Conservation (phyloP, 2,888 invertebrate species). For the Phengaris arion region DNA sequence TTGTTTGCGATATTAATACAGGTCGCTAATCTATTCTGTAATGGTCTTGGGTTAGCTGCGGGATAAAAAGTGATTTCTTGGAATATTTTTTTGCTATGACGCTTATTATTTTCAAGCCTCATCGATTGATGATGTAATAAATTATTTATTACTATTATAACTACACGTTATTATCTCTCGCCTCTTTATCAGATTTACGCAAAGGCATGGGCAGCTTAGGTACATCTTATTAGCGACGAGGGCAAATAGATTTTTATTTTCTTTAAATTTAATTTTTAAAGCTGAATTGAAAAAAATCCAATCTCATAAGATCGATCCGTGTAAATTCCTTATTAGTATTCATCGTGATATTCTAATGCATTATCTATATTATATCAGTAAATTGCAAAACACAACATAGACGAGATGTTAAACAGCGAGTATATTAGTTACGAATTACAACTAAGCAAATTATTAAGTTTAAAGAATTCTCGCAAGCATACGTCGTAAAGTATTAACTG, state of each 20-base stretch:
- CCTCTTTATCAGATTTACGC: neutral
- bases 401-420: neutral
- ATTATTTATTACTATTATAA: too few species aligned
- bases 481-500: conserved; percentile 14
- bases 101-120: neutral
- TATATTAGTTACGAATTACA: conserved; percentile 5
- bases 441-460: conserved; percentile 12
- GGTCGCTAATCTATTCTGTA: conserved; percentile 8
- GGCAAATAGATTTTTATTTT: too few species aligned
- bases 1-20: conserved; percentile 17
- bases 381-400: neutral
- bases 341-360: neutral
- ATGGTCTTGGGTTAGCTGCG: neutral
- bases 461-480: conserved; percentile 2
- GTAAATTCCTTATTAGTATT: neutral
- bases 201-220: neutral
- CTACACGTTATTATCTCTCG: neutral
- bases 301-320: too few species aligned
- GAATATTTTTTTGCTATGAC: neutral
- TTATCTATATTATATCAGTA: neutral
- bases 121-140: neutral
- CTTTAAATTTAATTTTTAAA: neutral
- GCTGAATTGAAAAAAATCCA: too few species aligned
- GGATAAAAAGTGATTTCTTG: neutral
- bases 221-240: neutral